A percentile compares a stretch with the other conserved stretches of the same genome.
phyloP scores from a whole-genome alignment of 1,140 invertebrate species.

The Drosophila simulans region DNA sequence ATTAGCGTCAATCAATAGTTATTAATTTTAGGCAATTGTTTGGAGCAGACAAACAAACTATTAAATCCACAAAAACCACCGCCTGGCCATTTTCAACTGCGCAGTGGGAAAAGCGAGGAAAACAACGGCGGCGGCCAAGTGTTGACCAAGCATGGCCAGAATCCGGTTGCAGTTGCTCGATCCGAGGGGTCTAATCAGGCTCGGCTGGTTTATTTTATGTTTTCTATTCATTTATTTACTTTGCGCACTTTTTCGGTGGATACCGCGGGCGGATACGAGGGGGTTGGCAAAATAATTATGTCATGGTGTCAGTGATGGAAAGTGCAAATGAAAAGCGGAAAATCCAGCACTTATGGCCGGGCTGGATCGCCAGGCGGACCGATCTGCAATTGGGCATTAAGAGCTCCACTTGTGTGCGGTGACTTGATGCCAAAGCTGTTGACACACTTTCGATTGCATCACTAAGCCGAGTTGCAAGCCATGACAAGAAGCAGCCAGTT shows the following conservation, averaged over 20 bases:
- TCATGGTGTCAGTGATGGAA: conserved; percentile 81
- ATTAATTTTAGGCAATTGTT: conserved; percentile 13
- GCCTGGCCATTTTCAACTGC: background rate
- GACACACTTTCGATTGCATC: conserved; percentile 80
- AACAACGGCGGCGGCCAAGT: conserved; percentile 45
- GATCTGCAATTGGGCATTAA: conserved; percentile 34
- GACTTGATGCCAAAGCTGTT: conserved; percentile 67
- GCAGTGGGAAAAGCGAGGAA: conserved; percentile 48
- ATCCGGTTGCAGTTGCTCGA: conserved; percentile 60
- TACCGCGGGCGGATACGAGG: background rate
- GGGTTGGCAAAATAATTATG: conserved; percentile 68
- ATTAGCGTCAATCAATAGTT: conserved; percentile 11
- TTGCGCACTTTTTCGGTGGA: conserved; percentile 15
- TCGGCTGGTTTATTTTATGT: conserved; percentile 47
- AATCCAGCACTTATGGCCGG: conserved; percentile 56
- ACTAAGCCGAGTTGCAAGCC: conserved; percentile 52
- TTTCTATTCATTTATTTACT: conserved; percentile 35
- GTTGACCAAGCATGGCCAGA: conserved; percentile 48
- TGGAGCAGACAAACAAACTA: conserved; percentile 4
- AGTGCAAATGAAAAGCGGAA: conserved; percentile 79
- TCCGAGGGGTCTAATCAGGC: conserved; percentile 61
- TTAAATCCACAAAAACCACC: conserved; percentile 20
- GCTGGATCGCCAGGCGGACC: background rate
- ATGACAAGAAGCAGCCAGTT: conserved; percentile 73
- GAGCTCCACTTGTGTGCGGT: conserved; percentile 47